Evolutionary conservation across 2,113 vertebrate genomes (phyloP).

Genomic region (Hippocampus guttulatus): DNA sequence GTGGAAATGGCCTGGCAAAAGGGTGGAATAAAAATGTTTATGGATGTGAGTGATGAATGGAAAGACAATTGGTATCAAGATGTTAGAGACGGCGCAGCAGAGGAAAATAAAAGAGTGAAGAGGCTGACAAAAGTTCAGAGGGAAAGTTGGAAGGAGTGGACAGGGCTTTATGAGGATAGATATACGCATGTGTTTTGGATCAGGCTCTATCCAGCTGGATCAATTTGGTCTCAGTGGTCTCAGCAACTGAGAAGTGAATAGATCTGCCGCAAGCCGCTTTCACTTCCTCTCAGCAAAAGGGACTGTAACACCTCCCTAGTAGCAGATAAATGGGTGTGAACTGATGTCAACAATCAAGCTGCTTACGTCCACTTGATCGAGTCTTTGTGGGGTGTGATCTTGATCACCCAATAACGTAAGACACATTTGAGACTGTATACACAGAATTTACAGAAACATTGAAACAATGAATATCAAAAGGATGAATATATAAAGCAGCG

Average conservation of each 20-base stretch:
- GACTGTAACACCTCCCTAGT: slow-evolving; percentile 7
- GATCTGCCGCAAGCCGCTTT: slow-evolving; percentile 18
- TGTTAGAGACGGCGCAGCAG: slow-evolving; percentile 4
- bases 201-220: slow-evolving; percentile 5
- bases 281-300: slow-evolving; percentile 3
- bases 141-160: slow-evolving; percentile 11
- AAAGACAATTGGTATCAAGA: slow-evolving; percentile 29
- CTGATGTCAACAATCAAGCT: slow-evolving; percentile 4
- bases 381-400: neutral
- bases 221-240: slow-evolving; percentile 28
- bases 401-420: neutral
- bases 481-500: too few relatives aligned
- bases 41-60: slow-evolving; percentile 52
- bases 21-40: slow-evolving; percentile 27
- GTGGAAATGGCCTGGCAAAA: slow-evolving; percentile 41
- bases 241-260: slow-evolving; percentile 9
- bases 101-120: slow-evolving; percentile 17
- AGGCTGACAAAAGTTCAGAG: slow-evolving; percentile 13
- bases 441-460: neutral
- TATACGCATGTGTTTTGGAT: slow-evolving; percentile 13
- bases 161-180: slow-evolving; percentile 38
- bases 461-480: too few relatives aligned
- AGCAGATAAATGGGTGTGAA: slow-evolving; percentile 27
- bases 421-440: neutral
- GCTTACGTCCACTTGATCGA: neutral